phyloP scores from a whole-genome alignment of 2,888 invertebrate genomes.

The Latrodectus elegans region DNA sequence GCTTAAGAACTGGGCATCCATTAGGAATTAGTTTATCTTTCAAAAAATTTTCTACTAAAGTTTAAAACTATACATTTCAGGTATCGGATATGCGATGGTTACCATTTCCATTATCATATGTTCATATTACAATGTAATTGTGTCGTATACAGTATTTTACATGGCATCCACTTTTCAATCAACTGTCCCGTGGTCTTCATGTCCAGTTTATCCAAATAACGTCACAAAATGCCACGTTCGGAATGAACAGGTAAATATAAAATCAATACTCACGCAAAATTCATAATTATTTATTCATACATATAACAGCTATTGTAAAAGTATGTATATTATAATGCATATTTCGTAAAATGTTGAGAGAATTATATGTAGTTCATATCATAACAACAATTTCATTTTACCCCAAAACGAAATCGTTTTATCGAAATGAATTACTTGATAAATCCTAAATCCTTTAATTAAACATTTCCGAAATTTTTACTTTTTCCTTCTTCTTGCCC shows the following conservation, averaged over 20 bases:
- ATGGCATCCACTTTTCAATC: constrained; percentile 73
- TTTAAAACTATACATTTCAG: constrained; percentile 59
- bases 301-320: background rate
- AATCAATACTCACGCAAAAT: background rate
- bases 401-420: too few relatives aligned
- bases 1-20: too few relatives aligned
- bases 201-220: constrained; percentile 65
- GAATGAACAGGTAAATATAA: constrained; percentile 35
- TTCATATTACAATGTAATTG: constrained; percentile 74
- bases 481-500: too few relatives aligned
- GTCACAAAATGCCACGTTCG: constrained; percentile 53
- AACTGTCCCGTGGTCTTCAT: constrained; percentile 72
- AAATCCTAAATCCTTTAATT: too few relatives aligned
- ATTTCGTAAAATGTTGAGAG: background rate
- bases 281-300: background rate
- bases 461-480: too few relatives aligned
- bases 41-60: too few relatives aligned
- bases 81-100: constrained; percentile 73
- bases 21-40: too few relatives aligned
- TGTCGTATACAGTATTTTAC: constrained; percentile 74
- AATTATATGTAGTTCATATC: background rate
- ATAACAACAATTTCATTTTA: background rate
- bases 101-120: constrained; percentile 73
- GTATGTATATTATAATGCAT: background rate
- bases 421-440: too few relatives aligned